A percentile compares a stretch with the other conserved stretches of the same genome.
These are phyloP conservation scores for Epinotia brunnichana DNA, from an alignment of 2,888 invertebrate genomes.

Conservation along the genomic window DNA sequence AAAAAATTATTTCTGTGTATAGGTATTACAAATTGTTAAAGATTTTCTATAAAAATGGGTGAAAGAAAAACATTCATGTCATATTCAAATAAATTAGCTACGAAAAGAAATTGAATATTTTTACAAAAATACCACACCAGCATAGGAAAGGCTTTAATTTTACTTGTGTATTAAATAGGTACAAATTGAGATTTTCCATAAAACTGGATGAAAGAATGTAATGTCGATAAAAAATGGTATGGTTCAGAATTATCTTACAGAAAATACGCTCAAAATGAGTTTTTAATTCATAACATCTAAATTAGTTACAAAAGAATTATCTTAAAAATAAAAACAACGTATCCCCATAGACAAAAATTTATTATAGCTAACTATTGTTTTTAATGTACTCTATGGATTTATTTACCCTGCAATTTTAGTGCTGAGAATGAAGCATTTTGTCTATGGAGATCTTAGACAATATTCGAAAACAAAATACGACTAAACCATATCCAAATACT, in stretches of 20 bases:
- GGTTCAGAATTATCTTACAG: constrained; percentile 16
- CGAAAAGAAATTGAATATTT: constrained; percentile 24
- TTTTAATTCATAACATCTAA: constrained; percentile 14
- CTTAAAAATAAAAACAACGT: constrained; percentile 42
- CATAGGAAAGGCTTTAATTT: not conserved
- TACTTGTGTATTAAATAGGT: not conserved
- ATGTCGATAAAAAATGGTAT: constrained; percentile 21
- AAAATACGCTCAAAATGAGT: constrained; percentile 11
- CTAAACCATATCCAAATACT: constrained; percentile 72
- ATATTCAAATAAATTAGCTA: constrained; percentile 32
- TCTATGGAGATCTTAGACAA: constrained; percentile 56
- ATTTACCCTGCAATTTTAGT: constrained; percentile 65
- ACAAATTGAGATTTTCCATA: constrained; percentile 8
- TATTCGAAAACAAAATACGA: constrained; percentile 48
- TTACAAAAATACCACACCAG: constrained; percentile 2
- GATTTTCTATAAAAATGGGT: constrained; percentile 18
- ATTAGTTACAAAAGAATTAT: constrained; percentile 27
- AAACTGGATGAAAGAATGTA: constrained; percentile 28
- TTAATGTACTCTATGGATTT: constrained; percentile 63
- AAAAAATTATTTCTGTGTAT: not conserved
- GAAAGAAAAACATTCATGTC: constrained; percentile 35
- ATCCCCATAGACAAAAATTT: constrained; percentile 61
- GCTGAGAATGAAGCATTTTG: constrained; percentile 52
- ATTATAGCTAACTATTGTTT: constrained; percentile 55
- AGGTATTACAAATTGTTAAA: constrained; percentile 17